phyloP scores from a whole-genome alignment of 2,113 vertebrate genomes.

The Aspidoscelis tigris region DNA sequence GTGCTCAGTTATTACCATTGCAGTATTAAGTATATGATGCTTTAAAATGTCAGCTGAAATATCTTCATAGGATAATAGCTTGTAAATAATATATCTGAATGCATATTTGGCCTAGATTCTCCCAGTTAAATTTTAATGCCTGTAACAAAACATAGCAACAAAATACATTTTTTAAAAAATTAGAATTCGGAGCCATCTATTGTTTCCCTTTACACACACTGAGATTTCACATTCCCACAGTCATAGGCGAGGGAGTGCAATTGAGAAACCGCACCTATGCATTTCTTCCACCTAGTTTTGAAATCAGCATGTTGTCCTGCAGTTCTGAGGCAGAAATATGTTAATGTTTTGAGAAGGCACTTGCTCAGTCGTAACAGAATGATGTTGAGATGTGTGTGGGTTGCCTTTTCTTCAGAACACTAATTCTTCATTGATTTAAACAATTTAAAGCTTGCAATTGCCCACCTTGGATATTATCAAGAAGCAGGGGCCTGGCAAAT shows the following conservation, averaged over 20 bases:
- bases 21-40: conserved; percentile 35
- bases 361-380: too few relatives aligned
- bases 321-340: too few relatives aligned
- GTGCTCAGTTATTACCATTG: conserved; percentile 23
- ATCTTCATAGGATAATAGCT: conserved; percentile 21
- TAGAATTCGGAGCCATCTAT: conserved; percentile 18
- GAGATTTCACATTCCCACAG: not conserved
- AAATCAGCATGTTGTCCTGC: not conserved
- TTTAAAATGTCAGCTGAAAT: conserved; percentile 53
- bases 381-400: too few relatives aligned
- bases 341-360: too few relatives aligned
- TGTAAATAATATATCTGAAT: conserved; percentile 65
- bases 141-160: conserved; percentile 34
- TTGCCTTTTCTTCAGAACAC: too few relatives aligned
- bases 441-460: too few relatives aligned
- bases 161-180: conserved; percentile 21
- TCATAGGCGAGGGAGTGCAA: not conserved
- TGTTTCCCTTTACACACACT: not conserved
- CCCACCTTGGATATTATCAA: too few relatives aligned
- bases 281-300: not conserved
- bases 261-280: not conserved
- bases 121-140: conserved; percentile 39
- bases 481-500: too few relatives aligned
- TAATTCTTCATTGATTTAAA: too few relatives aligned
- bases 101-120: conserved; percentile 48